Conservation (phyloP, 2,113 vertebrate species). For the Apistogramma diplotaenia region DNA sequence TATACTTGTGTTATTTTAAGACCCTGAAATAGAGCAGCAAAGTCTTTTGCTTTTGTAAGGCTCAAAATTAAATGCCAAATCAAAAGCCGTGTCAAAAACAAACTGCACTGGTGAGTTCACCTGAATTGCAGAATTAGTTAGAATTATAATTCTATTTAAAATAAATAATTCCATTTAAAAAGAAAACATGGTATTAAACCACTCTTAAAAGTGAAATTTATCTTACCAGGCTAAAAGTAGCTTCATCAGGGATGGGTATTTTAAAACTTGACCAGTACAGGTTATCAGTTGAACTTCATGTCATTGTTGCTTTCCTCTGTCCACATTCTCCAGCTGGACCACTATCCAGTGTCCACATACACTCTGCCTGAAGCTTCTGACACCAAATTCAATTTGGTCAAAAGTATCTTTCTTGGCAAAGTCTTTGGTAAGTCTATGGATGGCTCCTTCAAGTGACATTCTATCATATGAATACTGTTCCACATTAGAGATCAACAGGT, state of each 20-base stretch:
- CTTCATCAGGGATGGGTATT: background rate
- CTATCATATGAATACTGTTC: background rate
- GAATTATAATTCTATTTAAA: background rate
- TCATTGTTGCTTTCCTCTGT: background rate
- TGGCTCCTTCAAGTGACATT: background rate
- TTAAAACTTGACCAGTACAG: background rate
- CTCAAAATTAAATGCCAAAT: too few species aligned
- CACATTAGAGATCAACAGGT: too few species aligned
- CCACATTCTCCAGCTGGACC: constrained; percentile 82
- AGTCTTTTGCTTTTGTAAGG: background rate
- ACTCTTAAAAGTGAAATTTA: background rate
- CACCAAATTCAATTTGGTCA: constrained; percentile 87
- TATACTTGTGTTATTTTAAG: constrained; percentile 42
- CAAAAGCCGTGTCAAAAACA: too few species aligned
- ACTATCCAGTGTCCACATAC: constrained; percentile 87
- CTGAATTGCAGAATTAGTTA: background rate
- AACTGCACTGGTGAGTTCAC: background rate
- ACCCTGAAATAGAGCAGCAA: constrained; percentile 36
- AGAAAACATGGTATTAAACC: background rate
- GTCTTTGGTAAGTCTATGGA: constrained; percentile 86
- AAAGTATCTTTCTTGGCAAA: constrained; percentile 94
- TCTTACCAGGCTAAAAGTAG: background rate
- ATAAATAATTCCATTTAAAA: background rate
- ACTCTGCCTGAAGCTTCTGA: constrained; percentile 84
- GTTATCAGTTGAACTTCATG: background rate